Conservation (phyloP, 2,888 invertebrate species). For the Stenchaetothrips biformis region DNA sequence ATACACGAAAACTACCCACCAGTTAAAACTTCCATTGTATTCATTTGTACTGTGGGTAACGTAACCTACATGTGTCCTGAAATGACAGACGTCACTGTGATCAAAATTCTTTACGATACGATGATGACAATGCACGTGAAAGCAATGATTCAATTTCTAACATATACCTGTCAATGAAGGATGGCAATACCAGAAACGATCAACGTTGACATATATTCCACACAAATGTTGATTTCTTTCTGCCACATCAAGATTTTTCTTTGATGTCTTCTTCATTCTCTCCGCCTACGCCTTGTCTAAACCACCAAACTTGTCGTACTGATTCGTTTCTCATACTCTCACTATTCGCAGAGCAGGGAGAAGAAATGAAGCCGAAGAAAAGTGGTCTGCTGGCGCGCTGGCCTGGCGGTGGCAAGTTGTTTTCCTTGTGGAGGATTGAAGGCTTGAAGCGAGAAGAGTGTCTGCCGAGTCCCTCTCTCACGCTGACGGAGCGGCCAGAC, state of each 20-base stretch:
- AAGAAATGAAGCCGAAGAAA: conserved; percentile 3
- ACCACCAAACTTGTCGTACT: too few relatives aligned
- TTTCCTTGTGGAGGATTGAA: not conserved
- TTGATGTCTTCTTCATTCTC: not conserved
- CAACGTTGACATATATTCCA: too few relatives aligned
- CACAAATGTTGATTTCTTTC: not conserved
- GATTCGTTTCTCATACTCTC: too few relatives aligned
- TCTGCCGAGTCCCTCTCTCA: not conserved
- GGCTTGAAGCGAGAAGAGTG: not conserved
- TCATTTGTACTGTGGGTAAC: not conserved
- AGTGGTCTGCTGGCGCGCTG: conserved; percentile 18
- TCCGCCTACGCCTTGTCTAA: too few relatives aligned
- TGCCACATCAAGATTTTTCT: not conserved
- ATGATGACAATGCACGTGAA: not conserved
- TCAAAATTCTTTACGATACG: not conserved
- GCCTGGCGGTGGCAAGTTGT: not conserved
- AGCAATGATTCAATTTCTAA: not conserved
- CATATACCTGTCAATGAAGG: not conserved
- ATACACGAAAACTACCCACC: not conserved
- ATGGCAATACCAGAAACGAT: not conserved
- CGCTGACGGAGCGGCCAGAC: not conserved
- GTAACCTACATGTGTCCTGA: not conserved
- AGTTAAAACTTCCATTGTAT: conserved; percentile 4
- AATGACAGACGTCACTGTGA: not conserved
- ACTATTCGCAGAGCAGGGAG: not conserved